Percentiles rank a stretch among this genome's conserved stretches.
These are phyloP conservation scores for Archocentrus centrarchus DNA, from an alignment of 2,113 vertebrate genomes.

Conservation along the genomic window DNA sequence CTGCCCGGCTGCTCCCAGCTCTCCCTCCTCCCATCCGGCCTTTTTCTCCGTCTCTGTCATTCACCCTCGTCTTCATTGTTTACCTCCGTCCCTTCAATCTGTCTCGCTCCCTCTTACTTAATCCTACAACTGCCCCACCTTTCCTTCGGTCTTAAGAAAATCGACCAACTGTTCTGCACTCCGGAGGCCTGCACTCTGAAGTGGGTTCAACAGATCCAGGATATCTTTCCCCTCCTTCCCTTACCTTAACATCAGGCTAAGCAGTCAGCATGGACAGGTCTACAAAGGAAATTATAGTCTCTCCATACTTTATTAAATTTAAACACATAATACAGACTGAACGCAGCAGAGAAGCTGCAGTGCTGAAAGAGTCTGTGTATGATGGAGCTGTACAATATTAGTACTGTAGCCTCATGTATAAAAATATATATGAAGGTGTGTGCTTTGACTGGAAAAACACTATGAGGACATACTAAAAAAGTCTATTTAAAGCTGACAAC, in stretches of 20 bases:
- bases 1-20: conserved; percentile 75
- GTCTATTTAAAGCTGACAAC: too few relatives aligned
- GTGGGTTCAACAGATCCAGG: neutral
- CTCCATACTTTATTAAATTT: neutral
- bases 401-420: too few relatives aligned
- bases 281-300: neutral
- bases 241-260: neutral
- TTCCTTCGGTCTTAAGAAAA: conserved; percentile 60
- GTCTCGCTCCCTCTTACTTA: conserved; percentile 35
- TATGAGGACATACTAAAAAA: too few relatives aligned
- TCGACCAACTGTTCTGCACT: conserved; percentile 69
- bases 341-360: too few relatives aligned
- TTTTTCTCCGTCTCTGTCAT: conserved; percentile 40
- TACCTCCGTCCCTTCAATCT: conserved; percentile 48
- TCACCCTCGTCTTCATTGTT: conserved; percentile 60
- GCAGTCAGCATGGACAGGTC: neutral
- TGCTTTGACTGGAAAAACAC: too few relatives aligned
- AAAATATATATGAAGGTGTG: neutral
- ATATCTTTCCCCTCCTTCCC: neutral
- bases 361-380: too few relatives aligned
- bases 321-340: too few relatives aligned
- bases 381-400: too few relatives aligned
- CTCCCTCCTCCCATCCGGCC: conserved; percentile 65
- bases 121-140: conserved; percentile 44
- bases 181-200: neutral